These are phyloP conservation scores for Epinephelus cyanopodus DNA, from an alignment of 2,113 vertebrate genomes.

Conservation along the genomic window DNA sequence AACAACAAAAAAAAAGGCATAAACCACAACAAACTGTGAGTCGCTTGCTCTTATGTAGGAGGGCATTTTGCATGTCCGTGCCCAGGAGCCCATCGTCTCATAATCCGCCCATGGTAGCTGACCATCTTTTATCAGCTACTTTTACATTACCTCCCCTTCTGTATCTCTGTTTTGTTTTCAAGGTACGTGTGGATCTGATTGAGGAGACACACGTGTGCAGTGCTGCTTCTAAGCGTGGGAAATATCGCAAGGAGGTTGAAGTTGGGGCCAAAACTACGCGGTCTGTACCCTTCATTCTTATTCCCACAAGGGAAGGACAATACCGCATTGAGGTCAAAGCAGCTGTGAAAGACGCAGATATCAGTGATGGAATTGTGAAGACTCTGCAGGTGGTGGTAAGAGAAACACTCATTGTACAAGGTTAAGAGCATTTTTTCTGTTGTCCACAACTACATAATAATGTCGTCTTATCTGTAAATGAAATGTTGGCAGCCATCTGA, in stretches of 20 bases:
- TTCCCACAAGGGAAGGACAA: constrained; percentile 85
- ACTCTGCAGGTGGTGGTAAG: constrained; percentile 90
- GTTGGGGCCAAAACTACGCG: constrained; percentile 71
- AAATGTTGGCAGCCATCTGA: background rate
- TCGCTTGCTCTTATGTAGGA: too few relatives aligned
- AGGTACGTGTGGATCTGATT: constrained; percentile 88
- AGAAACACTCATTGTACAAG: background rate
- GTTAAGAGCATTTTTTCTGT: too few relatives aligned
- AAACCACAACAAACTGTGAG: too few relatives aligned
- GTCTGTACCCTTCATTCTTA: constrained; percentile 85
- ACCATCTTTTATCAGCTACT: background rate
- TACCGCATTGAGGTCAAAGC: constrained; percentile 88
- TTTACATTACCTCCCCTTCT: background rate
- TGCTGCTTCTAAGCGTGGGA: constrained; percentile 79
- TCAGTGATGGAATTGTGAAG: constrained; percentile 86
- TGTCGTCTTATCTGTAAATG: background rate
- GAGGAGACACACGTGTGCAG: constrained; percentile 87
- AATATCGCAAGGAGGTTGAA: constrained; percentile 54
- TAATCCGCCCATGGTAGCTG: too few relatives aligned
- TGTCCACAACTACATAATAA: background rate
- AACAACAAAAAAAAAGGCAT: too few relatives aligned
- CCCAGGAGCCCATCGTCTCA: too few relatives aligned
- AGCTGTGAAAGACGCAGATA: constrained; percentile 50
- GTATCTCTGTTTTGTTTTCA: background rate
- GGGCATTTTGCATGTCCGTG: too few relatives aligned